Percentiles rank a stretch among this genome's conserved stretches.
phyloP scores from a whole-genome alignment of 1,140 invertebrate genomes.

The Magallana ariakensis region DNA sequence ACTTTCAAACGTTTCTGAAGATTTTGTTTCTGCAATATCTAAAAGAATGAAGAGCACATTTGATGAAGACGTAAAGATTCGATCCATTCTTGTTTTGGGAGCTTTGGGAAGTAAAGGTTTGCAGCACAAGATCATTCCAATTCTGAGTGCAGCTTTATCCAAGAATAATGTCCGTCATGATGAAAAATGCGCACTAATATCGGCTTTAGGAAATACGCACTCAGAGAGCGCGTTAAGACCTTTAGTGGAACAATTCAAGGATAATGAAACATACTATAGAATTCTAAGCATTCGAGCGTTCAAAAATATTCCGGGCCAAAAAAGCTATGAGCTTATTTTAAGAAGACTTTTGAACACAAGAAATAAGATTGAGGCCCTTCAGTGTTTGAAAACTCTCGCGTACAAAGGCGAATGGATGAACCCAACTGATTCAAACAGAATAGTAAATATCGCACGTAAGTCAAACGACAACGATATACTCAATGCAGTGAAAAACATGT shows the following conservation, averaged over 20 bases:
- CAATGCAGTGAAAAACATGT: background rate
- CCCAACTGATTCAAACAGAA: background rate
- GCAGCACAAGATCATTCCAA: background rate
- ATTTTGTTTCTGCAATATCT: background rate
- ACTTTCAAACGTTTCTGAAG: background rate
- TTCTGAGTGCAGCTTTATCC: background rate
- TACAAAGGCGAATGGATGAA: slow-evolving; percentile 12
- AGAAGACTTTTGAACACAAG: background rate
- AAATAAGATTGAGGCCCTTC: background rate
- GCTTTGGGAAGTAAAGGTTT: background rate
- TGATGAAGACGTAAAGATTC: background rate
- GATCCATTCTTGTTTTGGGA: slow-evolving; percentile 7
- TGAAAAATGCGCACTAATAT: background rate
- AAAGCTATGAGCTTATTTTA: slow-evolving; percentile 5
- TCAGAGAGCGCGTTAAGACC: background rate
- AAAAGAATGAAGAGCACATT: background rate
- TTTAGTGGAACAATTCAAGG: background rate
- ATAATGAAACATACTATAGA: background rate
- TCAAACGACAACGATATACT: background rate
- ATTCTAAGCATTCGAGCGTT: slow-evolving; percentile 5
- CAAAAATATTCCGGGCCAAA: background rate
- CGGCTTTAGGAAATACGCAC: slow-evolving; percentile 35
- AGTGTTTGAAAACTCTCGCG: slow-evolving; percentile 15
- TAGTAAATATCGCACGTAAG: background rate
- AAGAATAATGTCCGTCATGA: background rate